phyloP scores from a whole-genome alignment of 2,113 vertebrate species.

The Tachysurus fulvidraco region DNA sequence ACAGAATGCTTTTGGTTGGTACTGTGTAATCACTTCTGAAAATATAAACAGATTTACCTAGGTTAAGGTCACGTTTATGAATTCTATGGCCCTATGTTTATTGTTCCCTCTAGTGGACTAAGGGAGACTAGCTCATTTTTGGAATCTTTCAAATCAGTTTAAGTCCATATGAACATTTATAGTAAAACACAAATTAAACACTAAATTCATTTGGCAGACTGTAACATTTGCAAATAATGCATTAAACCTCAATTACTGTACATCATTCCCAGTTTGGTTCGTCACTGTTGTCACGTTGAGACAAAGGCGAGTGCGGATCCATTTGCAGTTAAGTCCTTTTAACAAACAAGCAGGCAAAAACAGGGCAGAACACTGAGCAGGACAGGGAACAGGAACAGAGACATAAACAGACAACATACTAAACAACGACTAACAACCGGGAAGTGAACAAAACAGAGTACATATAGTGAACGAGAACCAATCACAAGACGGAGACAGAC shows the following conservation, averaged over 20 bases:
- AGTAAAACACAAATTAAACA: background rate
- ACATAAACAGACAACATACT: too few relatives aligned
- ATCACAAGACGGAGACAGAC: too few relatives aligned
- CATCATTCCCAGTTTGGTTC: background rate
- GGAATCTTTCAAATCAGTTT: background rate
- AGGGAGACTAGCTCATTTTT: background rate
- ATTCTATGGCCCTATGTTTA: background rate
- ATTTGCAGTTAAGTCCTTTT: too few relatives aligned
- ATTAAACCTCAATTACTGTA: background rate
- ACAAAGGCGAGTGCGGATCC: too few relatives aligned
- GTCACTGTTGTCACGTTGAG: too few relatives aligned
- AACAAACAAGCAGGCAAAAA: too few relatives aligned
- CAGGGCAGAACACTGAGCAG: too few relatives aligned
- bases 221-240: background rate
- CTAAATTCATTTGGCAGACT: background rate
- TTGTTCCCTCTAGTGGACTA: background rate
- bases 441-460: too few relatives aligned
- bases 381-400: too few relatives aligned
- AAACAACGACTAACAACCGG: too few relatives aligned
- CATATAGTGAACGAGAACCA: too few relatives aligned
- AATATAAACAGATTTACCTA: background rate
- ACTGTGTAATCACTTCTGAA: background rate
- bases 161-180: background rate
- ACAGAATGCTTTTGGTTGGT: too few relatives aligned
- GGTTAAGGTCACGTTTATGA: background rate